Evolutionary conservation across 2,888 invertebrate genomes (phyloP).

Genomic region (Ceraclea dissimilis): DNA sequence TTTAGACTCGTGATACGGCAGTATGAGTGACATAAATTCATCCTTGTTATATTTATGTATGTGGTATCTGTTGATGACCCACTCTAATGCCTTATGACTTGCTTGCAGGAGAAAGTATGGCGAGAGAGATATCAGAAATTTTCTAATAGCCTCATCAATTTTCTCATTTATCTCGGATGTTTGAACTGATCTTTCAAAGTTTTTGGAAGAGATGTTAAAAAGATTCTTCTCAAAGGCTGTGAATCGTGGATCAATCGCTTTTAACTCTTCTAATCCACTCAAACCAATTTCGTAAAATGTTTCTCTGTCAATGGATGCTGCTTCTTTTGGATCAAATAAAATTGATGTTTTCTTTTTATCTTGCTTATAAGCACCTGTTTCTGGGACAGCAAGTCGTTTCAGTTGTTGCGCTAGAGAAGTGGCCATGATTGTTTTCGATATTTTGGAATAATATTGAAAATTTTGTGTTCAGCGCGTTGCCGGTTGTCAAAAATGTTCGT

Average conservation of each 20-base stretch:
- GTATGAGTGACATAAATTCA: constrained; percentile 67
- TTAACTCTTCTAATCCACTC: constrained; percentile 78
- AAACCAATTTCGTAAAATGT: constrained; percentile 81
- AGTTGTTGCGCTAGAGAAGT: constrained; percentile 78
- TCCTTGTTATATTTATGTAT: constrained; percentile 85
- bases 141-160: constrained; percentile 65
- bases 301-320: constrained; percentile 75
- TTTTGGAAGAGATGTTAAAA: constrained; percentile 68
- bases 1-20: constrained; percentile 91
- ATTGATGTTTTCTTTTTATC: constrained; percentile 71
- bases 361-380: constrained; percentile 59
- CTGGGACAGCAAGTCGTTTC: constrained; percentile 65
- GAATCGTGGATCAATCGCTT: constrained; percentile 64
- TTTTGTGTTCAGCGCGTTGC: too few relatives aligned
- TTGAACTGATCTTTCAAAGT: constrained; percentile 76
- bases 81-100: constrained; percentile 85
- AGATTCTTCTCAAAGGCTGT: constrained; percentile 64
- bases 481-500: too few relatives aligned
- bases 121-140: constrained; percentile 72
- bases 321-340: constrained; percentile 84
- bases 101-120: constrained; percentile 85
- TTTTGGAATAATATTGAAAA: background rate
- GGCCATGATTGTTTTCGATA: constrained; percentile 35
- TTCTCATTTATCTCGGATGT: constrained; percentile 64
- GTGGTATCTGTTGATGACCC: constrained; percentile 84